These are phyloP conservation scores for Leuciscus waleckii DNA, from an alignment of 2,797 vertebrate genomes.

Conservation along the genomic window DNA sequence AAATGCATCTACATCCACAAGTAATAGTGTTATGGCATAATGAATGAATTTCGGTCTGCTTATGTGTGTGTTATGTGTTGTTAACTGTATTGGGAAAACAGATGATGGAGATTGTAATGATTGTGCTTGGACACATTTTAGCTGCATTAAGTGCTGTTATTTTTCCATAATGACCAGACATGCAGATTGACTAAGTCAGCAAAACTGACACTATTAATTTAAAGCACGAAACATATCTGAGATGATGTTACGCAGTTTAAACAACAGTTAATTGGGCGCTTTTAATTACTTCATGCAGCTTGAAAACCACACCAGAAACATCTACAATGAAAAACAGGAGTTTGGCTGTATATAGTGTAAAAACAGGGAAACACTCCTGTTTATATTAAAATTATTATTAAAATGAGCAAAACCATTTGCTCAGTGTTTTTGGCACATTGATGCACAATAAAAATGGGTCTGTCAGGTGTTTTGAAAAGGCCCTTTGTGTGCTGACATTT, in stretches of 20 bases:
- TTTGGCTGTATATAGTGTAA: background rate
- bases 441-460: background rate
- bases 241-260: background rate
- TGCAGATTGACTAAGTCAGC: background rate
- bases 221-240: background rate
- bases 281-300: background rate
- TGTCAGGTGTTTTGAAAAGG: background rate
- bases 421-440: background rate
- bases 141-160: background rate
- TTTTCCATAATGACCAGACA: background rate
- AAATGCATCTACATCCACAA: slow-evolving; percentile 1
- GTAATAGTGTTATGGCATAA: background rate
- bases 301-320: background rate
- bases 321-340: background rate
- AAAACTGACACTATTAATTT: background rate
- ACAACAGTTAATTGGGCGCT: background rate
- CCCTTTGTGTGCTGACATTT: background rate
- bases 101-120: background rate
- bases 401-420: background rate
- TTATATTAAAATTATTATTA: too few relatives aligned
- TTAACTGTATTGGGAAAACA: background rate
- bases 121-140: background rate
- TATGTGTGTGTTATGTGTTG: background rate
- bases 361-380: background rate
- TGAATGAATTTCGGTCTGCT: background rate